Evolutionary conservation across 2,888 invertebrate genomes (phyloP), one percentile per base, ranked within the genome.

Genomic region (Limnephilus marmoratus): DNA sequence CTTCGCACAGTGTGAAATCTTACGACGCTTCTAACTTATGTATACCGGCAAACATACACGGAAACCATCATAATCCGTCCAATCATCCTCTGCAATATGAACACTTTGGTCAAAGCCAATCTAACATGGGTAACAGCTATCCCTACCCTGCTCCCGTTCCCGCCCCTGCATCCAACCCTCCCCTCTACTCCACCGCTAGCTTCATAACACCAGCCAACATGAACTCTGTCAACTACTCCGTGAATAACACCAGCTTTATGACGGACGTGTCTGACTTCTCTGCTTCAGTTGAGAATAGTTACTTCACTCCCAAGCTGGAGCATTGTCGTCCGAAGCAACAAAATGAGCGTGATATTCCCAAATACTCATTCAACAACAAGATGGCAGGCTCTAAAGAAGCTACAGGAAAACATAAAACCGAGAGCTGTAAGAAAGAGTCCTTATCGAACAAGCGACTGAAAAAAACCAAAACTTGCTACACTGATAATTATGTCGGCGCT

Each of bases 71-170:
- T 1, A 90, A 85, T 85, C n/a, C 91, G 9, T 90, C 92, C 7
- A 90, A 87, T 45, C 90, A 92, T 87, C 83, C 91, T 11, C 68
- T 93, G 49, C 93, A 93, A 86, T 93, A 92, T 29, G 90, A 92
- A 24, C 89, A 91, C 81, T 93, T 91, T 85, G 34, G 92, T 45
- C 93, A 93, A 81, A 93, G 85, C 45, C 93, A 92, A 45, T 91
- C 92, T 81, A 93, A 92, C 41, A 29, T 83, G 45, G 83, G 90
- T 13, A 92, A 91, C 49, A 68, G 91, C 34, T 93, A 93, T 85
- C 91, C 91, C 11, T 93, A 93, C 68, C 80, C 90, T 11, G 88
- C 83, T 31, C 86, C 92, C 85, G 90, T 91, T 45, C 85, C 93
- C 13, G 37, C 93, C 31, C 80, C 93, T 18, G 53, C 92, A 18